Evolutionary conservation across 2,797 vertebrate genomes (phyloP), one percentile per base, ranked within the genome.

Genomic region (Merluccius polli): DNA sequence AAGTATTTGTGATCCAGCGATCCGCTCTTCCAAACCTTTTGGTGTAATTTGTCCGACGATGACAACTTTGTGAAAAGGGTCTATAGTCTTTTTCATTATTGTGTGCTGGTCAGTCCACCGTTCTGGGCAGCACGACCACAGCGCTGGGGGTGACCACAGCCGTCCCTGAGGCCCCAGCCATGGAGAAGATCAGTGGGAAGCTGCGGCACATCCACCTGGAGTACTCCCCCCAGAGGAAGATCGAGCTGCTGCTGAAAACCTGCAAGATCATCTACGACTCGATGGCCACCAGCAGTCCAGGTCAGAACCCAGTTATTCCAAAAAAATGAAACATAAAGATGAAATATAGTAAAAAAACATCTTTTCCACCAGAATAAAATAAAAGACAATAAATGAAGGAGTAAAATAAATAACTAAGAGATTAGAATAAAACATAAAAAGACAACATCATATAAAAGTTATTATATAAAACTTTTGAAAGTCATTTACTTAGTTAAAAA

Each of bases 201-300:
- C 94, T 99, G 35, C 82, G 85, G n/a, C 91, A 82, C 68, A 94
- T 99, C 87, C 95, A 98, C 86, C 93, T 95, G 86, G 93, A 97
- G 74, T 99, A 99, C 82, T 99, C 98, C 0, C 97, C 98, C 0
- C 96, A 98, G 89, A 98, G 95, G 85, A 99, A 98, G 91, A 97
- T 98, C n/a, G 87, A 96, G 79, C 90, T 95, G 83, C 92, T 99
- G 79, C 93, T 99, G 27, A 99, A 99, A 87, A 91, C 96, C 77
- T 99, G 98, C 93, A 99, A 98, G 84, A 94, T 98, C 83, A 99
- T 99, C 90, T 99, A 99, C 0, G 96, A 99, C 78, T 97, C 95
- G 78, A 99, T 99, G 97, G 91, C 97, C 18, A 92, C 96, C 13
- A 96, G 97, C 90, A 92, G 88, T 67, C 93, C 96, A 93, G 97